Evolutionary conservation across 2,797 vertebrate species (phyloP).

Genomic region (Paguma larvata): DNA sequence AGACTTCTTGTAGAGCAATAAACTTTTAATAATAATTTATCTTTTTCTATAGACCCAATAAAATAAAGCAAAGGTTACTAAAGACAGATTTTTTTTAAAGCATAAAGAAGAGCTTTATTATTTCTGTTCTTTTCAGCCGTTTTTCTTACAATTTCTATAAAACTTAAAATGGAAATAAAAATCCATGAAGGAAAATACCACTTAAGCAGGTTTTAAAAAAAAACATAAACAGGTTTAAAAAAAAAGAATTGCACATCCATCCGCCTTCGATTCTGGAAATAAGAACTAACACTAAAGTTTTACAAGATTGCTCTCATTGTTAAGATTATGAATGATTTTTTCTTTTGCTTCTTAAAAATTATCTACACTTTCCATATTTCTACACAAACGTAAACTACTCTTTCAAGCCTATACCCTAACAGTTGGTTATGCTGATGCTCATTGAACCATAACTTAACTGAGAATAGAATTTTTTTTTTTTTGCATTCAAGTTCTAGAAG

Average conservation of each 20-base stretch:
- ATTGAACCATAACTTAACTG: background rate
- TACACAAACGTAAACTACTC: background rate
- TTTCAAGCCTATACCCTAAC: background rate
- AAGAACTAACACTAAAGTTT: background rate
- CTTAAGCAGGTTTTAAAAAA: background rate
- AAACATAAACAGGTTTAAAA: background rate
- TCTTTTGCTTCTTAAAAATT: background rate
- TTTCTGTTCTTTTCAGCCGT: slow-evolving; percentile 22
- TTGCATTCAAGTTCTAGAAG: background rate
- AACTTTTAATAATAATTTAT: background rate
- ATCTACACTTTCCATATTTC: background rate
- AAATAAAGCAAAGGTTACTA: background rate
- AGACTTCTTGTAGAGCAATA: background rate
- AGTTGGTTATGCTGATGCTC: background rate
- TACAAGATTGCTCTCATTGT: background rate
- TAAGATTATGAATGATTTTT: background rate
- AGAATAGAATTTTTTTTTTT: background rate
- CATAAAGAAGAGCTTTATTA: background rate
- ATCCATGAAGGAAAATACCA: slow-evolving; percentile 38
- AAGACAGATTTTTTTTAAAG: background rate
- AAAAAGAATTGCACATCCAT: background rate
- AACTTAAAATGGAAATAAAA: slow-evolving; percentile 52
- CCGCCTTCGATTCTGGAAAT: slow-evolving; percentile 17
- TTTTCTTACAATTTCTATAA: slow-evolving; percentile 2
- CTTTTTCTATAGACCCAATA: background rate